Percentiles rank a stretch among this genome's conserved stretches.
These are phyloP conservation scores for Strongylocentrotus purpuratus DNA, from an alignment of 35 echinoderm and acorn worm genomes.

Conservation along the genomic window DNA sequence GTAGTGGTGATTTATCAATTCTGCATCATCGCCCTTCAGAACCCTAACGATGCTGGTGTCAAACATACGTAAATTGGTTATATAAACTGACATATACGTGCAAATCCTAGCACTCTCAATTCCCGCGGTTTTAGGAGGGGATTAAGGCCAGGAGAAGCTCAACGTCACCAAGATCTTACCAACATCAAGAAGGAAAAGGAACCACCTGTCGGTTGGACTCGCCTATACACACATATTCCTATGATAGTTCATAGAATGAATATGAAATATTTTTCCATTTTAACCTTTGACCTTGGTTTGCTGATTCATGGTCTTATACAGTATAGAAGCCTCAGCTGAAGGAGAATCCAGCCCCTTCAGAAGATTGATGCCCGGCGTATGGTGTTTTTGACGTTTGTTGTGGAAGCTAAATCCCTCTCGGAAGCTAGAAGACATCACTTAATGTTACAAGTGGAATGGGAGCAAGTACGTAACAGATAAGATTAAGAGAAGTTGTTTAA, in stretches of 20 bases:
- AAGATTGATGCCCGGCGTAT: conserved; percentile 19
- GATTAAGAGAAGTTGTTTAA: background rate
- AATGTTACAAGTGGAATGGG: background rate
- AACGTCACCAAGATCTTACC: background rate
- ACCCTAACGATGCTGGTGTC: background rate
- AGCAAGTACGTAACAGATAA: background rate
- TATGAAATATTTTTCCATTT: conserved; percentile 6
- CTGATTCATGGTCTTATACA: background rate
- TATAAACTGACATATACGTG: conserved; percentile 3
- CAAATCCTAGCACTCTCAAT: background rate
- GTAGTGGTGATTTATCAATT: background rate
- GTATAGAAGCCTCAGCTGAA: background rate
- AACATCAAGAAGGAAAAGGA: background rate
- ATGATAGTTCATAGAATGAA: conserved; percentile 6
- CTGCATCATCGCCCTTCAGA: background rate
- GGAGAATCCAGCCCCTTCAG: background rate
- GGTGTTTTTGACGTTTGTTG: conserved; percentile 33
- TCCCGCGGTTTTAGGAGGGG: conserved; percentile 6
- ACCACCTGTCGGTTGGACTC: background rate
- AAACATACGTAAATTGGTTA: background rate
- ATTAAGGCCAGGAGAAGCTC: background rate
- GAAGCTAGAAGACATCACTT: background rate
- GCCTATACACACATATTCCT: background rate
- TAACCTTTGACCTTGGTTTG: background rate
- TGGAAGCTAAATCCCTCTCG: conserved; percentile 18